A percentile compares a stretch with the other conserved stretches of the same genome.
These are phyloP conservation scores for Bothrops jararaca DNA, from an alignment of 2,113 vertebrate species.

Conservation along the genomic window DNA sequence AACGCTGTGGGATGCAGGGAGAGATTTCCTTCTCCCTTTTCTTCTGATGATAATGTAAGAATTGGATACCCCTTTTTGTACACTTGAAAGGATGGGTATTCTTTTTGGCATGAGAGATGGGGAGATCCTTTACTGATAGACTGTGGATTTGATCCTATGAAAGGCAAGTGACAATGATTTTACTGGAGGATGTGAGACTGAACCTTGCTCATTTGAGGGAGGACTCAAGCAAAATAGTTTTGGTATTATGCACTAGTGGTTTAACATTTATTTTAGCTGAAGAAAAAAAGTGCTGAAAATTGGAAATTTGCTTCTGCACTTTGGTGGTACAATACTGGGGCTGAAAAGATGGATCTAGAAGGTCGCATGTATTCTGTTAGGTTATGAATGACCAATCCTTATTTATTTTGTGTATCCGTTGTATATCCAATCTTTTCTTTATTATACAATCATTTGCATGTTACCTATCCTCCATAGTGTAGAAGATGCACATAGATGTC, in stretches of 20 bases:
- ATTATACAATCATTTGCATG: too few species aligned
- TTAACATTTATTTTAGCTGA: background rate
- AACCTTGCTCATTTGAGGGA: background rate
- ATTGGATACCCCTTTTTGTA: background rate
- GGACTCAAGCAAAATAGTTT: background rate
- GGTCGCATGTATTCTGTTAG: background rate
- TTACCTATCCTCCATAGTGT: too few species aligned
- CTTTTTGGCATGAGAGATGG: background rate
- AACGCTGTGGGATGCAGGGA: background rate
- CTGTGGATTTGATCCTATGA: background rate
- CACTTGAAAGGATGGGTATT: background rate
- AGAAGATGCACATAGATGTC: too few species aligned
- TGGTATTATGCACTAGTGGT: background rate
- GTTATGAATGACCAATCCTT: too few species aligned
- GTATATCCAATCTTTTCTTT: too few species aligned
- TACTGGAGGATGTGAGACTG: background rate
- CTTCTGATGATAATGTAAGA: background rate
- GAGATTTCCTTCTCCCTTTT: background rate
- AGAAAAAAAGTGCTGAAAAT: background rate
- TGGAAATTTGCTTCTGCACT: background rate
- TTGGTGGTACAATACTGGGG: background rate
- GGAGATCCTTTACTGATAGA: background rate
- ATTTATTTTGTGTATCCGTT: too few species aligned
- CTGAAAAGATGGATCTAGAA: background rate
- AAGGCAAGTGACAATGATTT: background rate